Percentiles rank a stretch among this genome's conserved stretches.
These are phyloP conservation scores for Ophiothrix spiculata DNA, from an alignment of 35 echinoderm and acorn worm species.

Conservation along the genomic window DNA sequence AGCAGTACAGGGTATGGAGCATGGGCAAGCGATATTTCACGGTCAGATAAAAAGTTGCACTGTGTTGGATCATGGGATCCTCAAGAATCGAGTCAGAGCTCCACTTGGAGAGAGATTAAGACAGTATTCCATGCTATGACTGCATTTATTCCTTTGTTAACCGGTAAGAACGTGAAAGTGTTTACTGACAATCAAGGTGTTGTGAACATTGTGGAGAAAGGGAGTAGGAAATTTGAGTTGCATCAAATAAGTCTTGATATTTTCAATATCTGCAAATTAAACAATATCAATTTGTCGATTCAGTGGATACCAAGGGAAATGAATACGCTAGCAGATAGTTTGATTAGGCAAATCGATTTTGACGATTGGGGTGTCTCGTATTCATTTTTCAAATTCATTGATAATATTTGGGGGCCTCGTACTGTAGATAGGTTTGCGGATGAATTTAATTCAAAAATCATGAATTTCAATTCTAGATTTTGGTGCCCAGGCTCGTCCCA, in stretches of 20 bases:
- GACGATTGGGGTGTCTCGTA: slow-evolving; percentile 45
- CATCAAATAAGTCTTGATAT: slow-evolving; percentile 35
- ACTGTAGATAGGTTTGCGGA: slow-evolving; percentile 46
- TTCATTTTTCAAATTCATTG: neutral
- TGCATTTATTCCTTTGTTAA: neutral
- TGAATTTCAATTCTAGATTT: slow-evolving; percentile 31
- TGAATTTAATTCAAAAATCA: slow-evolving; percentile 22
- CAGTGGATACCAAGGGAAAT: slow-evolving; percentile 33
- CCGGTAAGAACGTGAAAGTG: neutral
- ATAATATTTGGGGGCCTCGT: slow-evolving; percentile 46
- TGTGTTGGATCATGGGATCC: neutral
- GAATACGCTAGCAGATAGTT: slow-evolving; percentile 23
- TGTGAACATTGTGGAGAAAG: neutral
- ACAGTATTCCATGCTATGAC: neutral
- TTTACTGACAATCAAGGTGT: slow-evolving; percentile 31
- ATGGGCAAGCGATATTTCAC: neutral
- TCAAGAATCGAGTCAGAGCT: too few relatives aligned
- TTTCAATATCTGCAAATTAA: slow-evolving; percentile 21
- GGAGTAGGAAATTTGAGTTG: slow-evolving; percentile 17
- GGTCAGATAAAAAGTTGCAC: slow-evolving; percentile 22
- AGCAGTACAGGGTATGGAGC: neutral
- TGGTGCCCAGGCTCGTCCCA: neutral
- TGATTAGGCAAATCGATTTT: slow-evolving; percentile 10
- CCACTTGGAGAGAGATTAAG: slow-evolving; percentile 23
- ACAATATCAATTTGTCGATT: slow-evolving; percentile 13